phyloP scores from a whole-genome alignment of 2,888 invertebrate species.

The Stenotaenia linearis region DNA sequence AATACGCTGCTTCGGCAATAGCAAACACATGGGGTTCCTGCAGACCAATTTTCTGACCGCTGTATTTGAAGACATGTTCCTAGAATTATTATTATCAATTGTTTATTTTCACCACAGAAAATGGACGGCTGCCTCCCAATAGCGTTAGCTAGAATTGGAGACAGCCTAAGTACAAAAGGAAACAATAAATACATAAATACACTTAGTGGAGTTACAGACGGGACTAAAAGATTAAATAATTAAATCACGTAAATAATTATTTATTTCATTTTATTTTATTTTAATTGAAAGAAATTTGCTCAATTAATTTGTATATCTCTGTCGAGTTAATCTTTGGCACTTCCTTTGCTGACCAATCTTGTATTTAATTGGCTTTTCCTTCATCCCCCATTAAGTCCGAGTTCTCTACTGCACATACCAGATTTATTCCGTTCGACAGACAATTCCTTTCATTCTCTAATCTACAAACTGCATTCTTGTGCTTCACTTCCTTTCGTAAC shows the following conservation, averaged over 20 bases:
- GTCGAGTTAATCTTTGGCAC: neutral
- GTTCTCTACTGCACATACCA: neutral
- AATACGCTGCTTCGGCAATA: conserved; percentile 80
- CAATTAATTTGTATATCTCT: neutral
- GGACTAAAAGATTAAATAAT: too few relatives aligned
- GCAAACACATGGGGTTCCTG: conserved; percentile 86
- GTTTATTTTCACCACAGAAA: neutral
- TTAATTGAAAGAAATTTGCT: neutral
- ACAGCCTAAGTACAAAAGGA: too few relatives aligned
- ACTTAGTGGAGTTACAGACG: too few relatives aligned
- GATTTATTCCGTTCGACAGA: neutral
- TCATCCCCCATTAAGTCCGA: neutral
- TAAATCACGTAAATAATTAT: too few relatives aligned
- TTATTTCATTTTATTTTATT: too few relatives aligned
- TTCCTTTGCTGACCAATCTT: neutral
- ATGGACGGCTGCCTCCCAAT: too few relatives aligned
- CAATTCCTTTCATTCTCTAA: neutral
- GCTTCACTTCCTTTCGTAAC: neutral
- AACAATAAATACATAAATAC: too few relatives aligned
- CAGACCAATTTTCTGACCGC: conserved; percentile 71
- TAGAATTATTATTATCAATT: conserved; percentile 48
- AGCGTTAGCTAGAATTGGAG: too few relatives aligned
- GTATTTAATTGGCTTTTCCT: neutral
- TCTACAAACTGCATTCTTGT: neutral
- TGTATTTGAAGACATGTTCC: conserved; percentile 76